A percentile compares a stretch with the other conserved stretches of the same genome.
Evolutionary conservation across 1,140 invertebrate species (phyloP).

Genomic region (Steinernema khuongi): DNA sequence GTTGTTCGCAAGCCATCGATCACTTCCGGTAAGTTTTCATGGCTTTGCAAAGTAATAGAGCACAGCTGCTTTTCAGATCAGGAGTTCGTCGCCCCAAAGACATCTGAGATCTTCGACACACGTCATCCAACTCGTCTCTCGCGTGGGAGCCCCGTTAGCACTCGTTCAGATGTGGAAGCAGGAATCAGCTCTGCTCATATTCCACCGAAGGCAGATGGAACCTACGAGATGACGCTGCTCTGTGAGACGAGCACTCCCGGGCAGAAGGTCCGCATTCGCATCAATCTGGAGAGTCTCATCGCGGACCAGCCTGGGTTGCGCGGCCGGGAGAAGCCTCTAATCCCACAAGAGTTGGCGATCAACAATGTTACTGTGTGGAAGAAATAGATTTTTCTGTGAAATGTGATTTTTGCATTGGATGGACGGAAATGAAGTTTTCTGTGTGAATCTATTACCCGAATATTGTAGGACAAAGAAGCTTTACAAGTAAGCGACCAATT

Average conservation of each 20-base stretch:
- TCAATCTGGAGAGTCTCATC: neutral
- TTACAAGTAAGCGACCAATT: neutral
- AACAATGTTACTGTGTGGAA: neutral
- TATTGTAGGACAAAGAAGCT: no score
- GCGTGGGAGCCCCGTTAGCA: neutral
- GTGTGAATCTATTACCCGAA: no score
- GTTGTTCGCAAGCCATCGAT: neutral
- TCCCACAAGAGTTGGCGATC: neutral
- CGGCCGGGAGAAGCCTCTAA: neutral
- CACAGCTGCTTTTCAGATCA: neutral
- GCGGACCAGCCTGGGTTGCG: neutral
- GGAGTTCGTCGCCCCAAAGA: neutral
- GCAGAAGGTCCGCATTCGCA: neutral
- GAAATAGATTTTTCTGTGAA: constrained; percentile 1
- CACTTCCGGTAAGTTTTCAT: neutral
- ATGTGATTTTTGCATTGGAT: no score
- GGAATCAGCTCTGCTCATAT: neutral
- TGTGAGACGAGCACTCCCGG: no score
- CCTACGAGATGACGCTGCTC: no score
- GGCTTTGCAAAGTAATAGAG: neutral
- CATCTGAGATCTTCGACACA: neutral
- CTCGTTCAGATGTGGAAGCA: neutral
- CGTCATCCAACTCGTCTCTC: neutral
- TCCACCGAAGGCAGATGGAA: neutral
- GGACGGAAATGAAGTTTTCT: no score